phyloP scores from a whole-genome alignment of 2,888 invertebrate species.

The Arrhopalites spinosus region DNA sequence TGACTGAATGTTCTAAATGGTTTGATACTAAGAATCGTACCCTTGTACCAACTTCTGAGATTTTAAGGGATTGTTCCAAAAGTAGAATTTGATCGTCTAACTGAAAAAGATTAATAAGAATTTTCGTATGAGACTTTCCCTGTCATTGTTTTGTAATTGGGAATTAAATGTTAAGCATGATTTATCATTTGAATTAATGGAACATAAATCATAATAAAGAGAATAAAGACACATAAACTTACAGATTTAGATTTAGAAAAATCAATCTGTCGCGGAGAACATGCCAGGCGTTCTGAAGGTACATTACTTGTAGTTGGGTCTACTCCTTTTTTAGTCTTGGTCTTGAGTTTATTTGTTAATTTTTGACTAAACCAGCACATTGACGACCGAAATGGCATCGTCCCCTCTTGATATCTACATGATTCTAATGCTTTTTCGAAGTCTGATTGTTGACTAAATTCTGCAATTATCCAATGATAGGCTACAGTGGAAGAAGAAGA shows the following conservation, averaged over 20 bases:
- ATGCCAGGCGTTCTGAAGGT: constrained; percentile 37
- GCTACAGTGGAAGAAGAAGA: constrained; percentile 15
- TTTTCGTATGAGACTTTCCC: too few species aligned
- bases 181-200: neutral
- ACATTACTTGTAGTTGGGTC: constrained; percentile 28
- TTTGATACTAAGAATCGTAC: constrained; percentile 49
- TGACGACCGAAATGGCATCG: constrained; percentile 45
- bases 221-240: constrained; percentile 3
- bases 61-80: constrained; percentile 42
- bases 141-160: too few species aligned
- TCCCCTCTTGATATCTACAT: constrained; percentile 44
- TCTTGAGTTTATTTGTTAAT: neutral
- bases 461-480: constrained; percentile 54
- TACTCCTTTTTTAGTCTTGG: neutral
- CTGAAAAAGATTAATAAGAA: too few species aligned
- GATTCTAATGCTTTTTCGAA: constrained; percentile 40
- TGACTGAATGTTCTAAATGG: constrained; percentile 49
- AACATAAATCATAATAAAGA: neutral
- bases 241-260: constrained; percentile 47
- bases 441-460: constrained; percentile 45
- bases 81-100: constrained; percentile 46
- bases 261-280: constrained; percentile 13
- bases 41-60: constrained; percentile 48
- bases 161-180: neutral
- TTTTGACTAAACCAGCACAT: constrained; percentile 48